phyloP scores from a whole-genome alignment of 2,888 invertebrate species.

The Muschampia plurimacula region DNA sequence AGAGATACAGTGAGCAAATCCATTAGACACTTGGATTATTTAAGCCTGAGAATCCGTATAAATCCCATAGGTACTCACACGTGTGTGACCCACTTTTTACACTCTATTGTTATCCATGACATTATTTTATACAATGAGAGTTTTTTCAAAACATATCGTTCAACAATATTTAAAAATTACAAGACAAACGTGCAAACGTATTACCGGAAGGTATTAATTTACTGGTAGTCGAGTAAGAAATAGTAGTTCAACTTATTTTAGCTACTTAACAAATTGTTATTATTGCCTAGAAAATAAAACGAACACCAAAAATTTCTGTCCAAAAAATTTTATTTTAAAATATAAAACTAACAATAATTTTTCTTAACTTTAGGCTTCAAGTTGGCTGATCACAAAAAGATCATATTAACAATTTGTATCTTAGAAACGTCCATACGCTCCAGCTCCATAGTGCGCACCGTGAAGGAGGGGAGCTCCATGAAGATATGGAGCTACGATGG shows the following conservation, averaged over 20 bases:
- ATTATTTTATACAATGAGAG: neutral
- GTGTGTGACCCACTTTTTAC: slow-evolving; percentile 22
- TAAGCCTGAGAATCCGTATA: slow-evolving; percentile 5
- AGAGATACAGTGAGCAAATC: slow-evolving; percentile 13
- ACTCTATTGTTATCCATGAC: neutral
- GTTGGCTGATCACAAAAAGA: slow-evolving; percentile 16
- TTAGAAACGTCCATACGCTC: slow-evolving; percentile 54
- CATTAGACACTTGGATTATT: slow-evolving; percentile 22
- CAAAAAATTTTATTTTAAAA: slow-evolving; percentile 27
- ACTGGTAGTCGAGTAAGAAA: too few relatives aligned
- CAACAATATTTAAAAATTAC: neutral
- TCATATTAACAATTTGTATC: slow-evolving; percentile 14
- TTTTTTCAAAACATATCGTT: neutral
- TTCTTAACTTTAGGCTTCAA: slow-evolving; percentile 10
- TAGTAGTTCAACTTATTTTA: neutral
- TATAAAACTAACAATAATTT: slow-evolving; percentile 12
- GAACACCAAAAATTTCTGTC: neutral
- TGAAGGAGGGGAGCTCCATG: slow-evolving; percentile 57
- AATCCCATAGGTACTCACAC: slow-evolving; percentile 12
- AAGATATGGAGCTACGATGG: slow-evolving; percentile 58
- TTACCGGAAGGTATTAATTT: neutral
- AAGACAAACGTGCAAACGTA: neutral
- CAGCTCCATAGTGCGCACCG: slow-evolving; percentile 51
- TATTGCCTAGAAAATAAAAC: neutral
- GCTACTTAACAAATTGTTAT: neutral